phyloP scores from a whole-genome alignment of 2,797 vertebrate genomes.

The Anguilla anguilla region DNA sequence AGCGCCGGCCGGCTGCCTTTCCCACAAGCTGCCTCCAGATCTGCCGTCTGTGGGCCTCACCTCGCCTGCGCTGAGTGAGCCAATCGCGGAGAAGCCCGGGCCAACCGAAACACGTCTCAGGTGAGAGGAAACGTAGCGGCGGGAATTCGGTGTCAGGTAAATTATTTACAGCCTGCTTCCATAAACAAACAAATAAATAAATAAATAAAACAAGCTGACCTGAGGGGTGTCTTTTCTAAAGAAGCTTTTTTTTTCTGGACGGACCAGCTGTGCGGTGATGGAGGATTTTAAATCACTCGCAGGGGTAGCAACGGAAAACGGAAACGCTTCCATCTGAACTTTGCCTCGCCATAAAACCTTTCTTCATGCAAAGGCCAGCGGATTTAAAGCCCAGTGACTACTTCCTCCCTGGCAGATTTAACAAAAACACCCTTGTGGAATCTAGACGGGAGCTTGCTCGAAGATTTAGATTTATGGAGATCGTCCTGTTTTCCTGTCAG shows the following conservation, averaged over 20 bases:
- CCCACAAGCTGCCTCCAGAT: neutral
- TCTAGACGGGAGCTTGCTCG: constrained; percentile 5
- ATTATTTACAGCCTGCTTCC: constrained; percentile 35
- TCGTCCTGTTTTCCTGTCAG: constrained; percentile 11
- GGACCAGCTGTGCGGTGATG: neutral
- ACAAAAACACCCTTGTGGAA: constrained; percentile 4
- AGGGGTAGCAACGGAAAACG: neutral
- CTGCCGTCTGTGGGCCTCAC: neutral
- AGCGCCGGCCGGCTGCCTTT: neutral
- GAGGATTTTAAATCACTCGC: neutral
- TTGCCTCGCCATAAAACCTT: neutral
- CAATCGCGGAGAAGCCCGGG: neutral
- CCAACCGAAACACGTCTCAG: neutral
- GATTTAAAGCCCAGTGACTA: neutral
- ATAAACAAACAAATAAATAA: neutral
- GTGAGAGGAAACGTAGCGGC: constrained; percentile 16
- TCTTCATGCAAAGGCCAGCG: neutral
- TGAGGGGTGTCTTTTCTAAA: neutral
- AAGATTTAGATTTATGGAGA: constrained; percentile 34
- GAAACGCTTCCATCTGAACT: neutral
- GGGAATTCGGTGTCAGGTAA: constrained; percentile 1
- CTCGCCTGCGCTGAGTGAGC: neutral
- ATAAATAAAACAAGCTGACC: neutral
- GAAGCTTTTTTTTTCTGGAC: neutral
- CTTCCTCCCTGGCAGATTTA: neutral